Evolutionary conservation across 2,113 vertebrate species (phyloP).

Genomic region (Dicaeum eximium): DNA sequence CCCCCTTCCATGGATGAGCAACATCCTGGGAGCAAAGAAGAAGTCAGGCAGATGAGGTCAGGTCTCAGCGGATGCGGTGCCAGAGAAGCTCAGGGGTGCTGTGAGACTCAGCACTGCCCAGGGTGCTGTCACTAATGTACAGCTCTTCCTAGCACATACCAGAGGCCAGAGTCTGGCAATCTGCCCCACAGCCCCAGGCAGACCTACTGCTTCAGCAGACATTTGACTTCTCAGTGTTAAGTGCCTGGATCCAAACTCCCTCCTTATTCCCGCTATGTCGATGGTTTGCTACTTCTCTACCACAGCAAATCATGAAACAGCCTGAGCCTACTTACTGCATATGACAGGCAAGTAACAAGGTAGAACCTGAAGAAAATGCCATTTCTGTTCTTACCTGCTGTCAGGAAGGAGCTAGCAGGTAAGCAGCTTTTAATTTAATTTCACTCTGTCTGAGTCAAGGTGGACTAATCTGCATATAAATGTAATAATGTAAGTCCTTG

Average conservation of each 20-base stretch:
- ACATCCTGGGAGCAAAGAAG: background rate
- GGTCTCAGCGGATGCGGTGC: background rate
- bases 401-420: background rate
- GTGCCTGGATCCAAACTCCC: background rate
- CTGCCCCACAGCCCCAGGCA: background rate
- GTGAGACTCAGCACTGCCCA: background rate
- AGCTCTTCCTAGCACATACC: background rate
- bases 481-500: background rate
- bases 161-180: background rate
- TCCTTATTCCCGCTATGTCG: background rate
- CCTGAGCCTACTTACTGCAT: background rate
- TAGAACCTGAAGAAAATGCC: background rate
- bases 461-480: background rate
- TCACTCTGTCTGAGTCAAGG: background rate
- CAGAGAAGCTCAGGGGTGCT: background rate
- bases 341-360: background rate
- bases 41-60: background rate
- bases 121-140: background rate
- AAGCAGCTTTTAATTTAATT: slow-evolving; percentile 27
- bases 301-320: background rate
- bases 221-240: background rate
- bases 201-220: background rate
- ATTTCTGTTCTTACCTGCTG: background rate
- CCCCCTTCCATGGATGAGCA: background rate
- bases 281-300: background rate